Evolutionary conservation across 2,888 invertebrate species (phyloP).

Genomic region (Drosophila fulvimacula): DNA sequence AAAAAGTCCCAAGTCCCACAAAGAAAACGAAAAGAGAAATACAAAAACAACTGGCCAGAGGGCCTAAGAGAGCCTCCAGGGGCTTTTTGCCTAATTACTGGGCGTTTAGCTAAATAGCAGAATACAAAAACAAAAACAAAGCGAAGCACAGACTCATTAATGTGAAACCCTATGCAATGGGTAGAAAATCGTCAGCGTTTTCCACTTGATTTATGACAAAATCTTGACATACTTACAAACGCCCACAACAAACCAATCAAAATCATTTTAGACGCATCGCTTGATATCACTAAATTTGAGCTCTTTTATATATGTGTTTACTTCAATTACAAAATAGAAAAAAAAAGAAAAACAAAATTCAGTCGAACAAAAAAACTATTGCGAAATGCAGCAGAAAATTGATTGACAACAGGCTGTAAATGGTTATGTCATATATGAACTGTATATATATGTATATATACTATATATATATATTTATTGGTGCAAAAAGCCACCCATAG

Average conservation of each 20-base stretch:
- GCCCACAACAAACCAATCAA: slow-evolving; percentile 43
- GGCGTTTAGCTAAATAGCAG: slow-evolving; percentile 42
- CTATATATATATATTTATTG: slow-evolving; percentile 32
- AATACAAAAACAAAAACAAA: slow-evolving; percentile 10
- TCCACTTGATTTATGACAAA: slow-evolving; percentile 30
- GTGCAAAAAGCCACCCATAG: slow-evolving; percentile 24
- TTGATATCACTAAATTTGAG: slow-evolving; percentile 36
- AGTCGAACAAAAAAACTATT: slow-evolving; percentile 23
- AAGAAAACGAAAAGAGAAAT: slow-evolving; percentile 10
- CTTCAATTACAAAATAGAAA: slow-evolving; percentile 28
- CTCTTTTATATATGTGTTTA: slow-evolving; percentile 19
- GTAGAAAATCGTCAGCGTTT: slow-evolving; percentile 1
- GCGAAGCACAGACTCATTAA: slow-evolving; percentile 34
- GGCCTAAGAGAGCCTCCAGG: slow-evolving; percentile 4
- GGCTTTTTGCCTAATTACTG: slow-evolving; percentile 49
- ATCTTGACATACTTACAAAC: slow-evolving; percentile 55
- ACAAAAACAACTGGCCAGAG: neutral
- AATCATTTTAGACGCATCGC: slow-evolving; percentile 55
- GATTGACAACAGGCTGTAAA: slow-evolving; percentile 59
- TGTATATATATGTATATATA: neutral
- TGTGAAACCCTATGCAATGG: slow-evolving; percentile 18
- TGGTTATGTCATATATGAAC: slow-evolving; percentile 55
- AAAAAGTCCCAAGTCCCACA: slow-evolving; percentile 27
- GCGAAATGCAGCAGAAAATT: slow-evolving; percentile 46
- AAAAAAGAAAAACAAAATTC: slow-evolving; percentile 6